Evolutionary conservation across 2,113 vertebrate genomes (phyloP).

Genomic region (Chitala chitala): DNA sequence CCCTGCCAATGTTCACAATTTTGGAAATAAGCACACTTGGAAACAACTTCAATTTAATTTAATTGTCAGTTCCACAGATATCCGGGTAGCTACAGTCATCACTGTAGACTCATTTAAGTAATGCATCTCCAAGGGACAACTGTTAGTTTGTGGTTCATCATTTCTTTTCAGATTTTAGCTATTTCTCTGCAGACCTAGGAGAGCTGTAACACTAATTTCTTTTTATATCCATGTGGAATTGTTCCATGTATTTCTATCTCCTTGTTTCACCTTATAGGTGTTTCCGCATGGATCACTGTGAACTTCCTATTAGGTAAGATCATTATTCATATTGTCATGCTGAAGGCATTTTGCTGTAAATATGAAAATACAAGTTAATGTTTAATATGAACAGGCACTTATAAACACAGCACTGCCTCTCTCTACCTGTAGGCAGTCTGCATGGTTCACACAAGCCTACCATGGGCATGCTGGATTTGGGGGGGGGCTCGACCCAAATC

Average conservation of each 20-base stretch:
- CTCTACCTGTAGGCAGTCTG: constrained; percentile 63
- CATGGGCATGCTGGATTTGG: constrained; percentile 87
- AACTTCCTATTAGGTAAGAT: constrained; percentile 85
- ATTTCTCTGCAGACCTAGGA: constrained; percentile 32
- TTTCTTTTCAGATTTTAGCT: constrained; percentile 48
- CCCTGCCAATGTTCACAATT: too few relatives aligned
- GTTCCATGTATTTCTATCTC: neutral
- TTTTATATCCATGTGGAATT: neutral
- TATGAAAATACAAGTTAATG: too few relatives aligned
- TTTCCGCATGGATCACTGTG: constrained; percentile 91
- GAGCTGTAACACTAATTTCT: too few relatives aligned
- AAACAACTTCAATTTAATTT: too few relatives aligned
- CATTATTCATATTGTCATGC: too few relatives aligned
- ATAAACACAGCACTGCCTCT: neutral
- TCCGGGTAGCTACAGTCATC: too few relatives aligned
- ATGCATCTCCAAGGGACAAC: neutral
- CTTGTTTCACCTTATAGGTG: constrained; percentile 60
- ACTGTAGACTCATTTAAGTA: too few relatives aligned
- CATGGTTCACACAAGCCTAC: constrained; percentile 55
- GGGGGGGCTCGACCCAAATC: constrained; percentile 92
- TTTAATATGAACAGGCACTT: neutral
- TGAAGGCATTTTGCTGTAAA: too few relatives aligned
- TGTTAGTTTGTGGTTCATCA: constrained; percentile 17
- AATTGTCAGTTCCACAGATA: too few relatives aligned
- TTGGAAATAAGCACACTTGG: too few relatives aligned